Base-by-base conservation (phyloP, 2,113 vertebrate species). In the Chionodraco myersi region DNA sequence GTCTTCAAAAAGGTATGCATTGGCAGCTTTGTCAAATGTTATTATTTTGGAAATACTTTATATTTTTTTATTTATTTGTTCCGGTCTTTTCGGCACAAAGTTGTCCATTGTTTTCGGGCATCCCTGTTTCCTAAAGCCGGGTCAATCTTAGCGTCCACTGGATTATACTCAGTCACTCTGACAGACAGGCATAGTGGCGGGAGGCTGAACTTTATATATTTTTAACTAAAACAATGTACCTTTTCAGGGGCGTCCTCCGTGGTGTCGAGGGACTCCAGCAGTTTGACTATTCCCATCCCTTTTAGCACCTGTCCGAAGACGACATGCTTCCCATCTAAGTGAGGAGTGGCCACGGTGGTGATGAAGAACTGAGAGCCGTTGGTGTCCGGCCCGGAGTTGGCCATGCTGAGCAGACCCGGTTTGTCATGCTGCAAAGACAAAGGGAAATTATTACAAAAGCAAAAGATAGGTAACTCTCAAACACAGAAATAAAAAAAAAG, bases 351-450 rank as follows among this genome's bases (percentile, higher is more conserved):
- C 57, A 98, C 97, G 0, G 96, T 98, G 47, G 96, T 99, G 91
- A 99, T 97, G 56, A 99, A 99, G 91, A 99, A 99, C 92, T 99
- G 98, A 3, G 98, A 99, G 56, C 98, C 98, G 1, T 99, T 99
- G 64, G 98, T 99, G 85, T 96, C 93, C 0, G 93, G 94, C 61
- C 98, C 98, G 0, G 97, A 96, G 0, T 99, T 99, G 57, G 98
- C 97, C 98, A 99, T 99, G 93, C 98, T 99, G n/a, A 99, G 91
- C 41, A 98, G 91, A 10, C 96, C 97, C 60, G 95, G 94, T 79
- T 65, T 94, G 84, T 98, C 97, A n/a, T 99, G 97, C 98, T 99
- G 79, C 3, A 48, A 10, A 3, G 63, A 64, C 34, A 74, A 53
- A 49, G 0, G 66, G 67, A 59, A 26, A 18, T 26, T 0, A 64